Conservation (phyloP, 2,888 invertebrate species). For the Tenthredo mesomela region DNA sequence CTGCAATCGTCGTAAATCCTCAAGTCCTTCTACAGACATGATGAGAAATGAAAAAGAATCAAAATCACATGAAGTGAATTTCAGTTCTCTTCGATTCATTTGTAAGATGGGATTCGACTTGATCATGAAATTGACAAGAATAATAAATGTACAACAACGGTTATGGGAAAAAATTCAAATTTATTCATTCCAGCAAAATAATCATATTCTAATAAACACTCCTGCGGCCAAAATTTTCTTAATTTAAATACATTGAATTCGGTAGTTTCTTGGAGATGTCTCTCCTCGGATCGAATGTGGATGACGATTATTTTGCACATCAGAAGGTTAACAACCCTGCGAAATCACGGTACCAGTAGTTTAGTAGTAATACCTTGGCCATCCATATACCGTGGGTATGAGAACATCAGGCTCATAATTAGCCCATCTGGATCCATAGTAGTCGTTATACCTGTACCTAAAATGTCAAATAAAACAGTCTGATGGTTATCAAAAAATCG, state of each 20-base stretch:
- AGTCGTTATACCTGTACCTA: background rate
- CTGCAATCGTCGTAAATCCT: background rate
- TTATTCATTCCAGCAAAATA: background rate
- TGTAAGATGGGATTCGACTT: background rate
- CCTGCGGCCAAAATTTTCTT: background rate
- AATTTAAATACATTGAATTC: background rate
- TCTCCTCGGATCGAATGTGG: background rate
- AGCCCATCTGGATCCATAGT: background rate
- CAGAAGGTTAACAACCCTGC: background rate
- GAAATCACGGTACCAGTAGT: background rate
- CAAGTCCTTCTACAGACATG: background rate
- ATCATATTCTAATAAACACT: background rate
- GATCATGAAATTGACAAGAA: background rate
- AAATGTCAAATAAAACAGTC: background rate
- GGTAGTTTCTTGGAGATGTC: background rate
- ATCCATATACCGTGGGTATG: background rate
- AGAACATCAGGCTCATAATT: background rate
- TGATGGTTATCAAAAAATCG: background rate
- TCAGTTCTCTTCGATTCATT: background rate
- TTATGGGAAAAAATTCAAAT: background rate
- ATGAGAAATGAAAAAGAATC: background rate
- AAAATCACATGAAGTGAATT: background rate
- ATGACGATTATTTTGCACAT: background rate
- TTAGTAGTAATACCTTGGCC: background rate
- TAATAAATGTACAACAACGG: background rate